Evolutionary conservation across 2,113 vertebrate genomes (phyloP).

Genomic region (Xyrauchen texanus): DNA sequence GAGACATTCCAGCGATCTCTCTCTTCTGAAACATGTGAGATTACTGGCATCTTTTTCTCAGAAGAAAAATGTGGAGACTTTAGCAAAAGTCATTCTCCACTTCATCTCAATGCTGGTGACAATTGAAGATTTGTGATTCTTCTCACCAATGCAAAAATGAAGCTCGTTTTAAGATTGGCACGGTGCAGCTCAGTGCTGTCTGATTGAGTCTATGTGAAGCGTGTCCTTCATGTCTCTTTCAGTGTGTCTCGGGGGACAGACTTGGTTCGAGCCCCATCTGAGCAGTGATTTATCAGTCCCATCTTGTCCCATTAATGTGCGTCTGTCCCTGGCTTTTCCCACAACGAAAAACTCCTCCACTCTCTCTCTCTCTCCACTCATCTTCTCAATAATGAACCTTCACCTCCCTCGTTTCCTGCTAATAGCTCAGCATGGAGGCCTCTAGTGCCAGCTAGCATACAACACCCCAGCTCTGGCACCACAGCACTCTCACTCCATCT

Average conservation of each 20-base stretch:
- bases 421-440: slow-evolving; percentile 27
- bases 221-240: slow-evolving; percentile 43
- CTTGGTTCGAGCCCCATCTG: slow-evolving; percentile 6
- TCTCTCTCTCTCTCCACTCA: slow-evolving; percentile 50
- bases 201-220: slow-evolving; percentile 19
- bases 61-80: too few species aligned
- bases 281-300: slow-evolving; percentile 49
- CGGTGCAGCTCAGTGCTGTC: not conserved
- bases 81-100: too few species aligned
- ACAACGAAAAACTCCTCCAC: slow-evolving; percentile 47
- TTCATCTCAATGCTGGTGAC: too few species aligned
- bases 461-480: not conserved
- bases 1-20: too few species aligned
- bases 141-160: too few species aligned
- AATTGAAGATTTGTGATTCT: too few species aligned
- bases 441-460: too few species aligned
- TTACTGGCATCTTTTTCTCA: too few species aligned
- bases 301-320: slow-evolving; percentile 34
- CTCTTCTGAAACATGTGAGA: too few species aligned
- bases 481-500: slow-evolving; percentile 49
- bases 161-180: too few species aligned
- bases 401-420: not conserved
- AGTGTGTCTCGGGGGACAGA: slow-evolving; percentile 21
- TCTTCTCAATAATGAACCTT: slow-evolving; percentile 21
- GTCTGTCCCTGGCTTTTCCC: slow-evolving; percentile 17